Base-by-base conservation (phyloP, 2,797 vertebrate species). In the Falco rusticolus region DNA sequence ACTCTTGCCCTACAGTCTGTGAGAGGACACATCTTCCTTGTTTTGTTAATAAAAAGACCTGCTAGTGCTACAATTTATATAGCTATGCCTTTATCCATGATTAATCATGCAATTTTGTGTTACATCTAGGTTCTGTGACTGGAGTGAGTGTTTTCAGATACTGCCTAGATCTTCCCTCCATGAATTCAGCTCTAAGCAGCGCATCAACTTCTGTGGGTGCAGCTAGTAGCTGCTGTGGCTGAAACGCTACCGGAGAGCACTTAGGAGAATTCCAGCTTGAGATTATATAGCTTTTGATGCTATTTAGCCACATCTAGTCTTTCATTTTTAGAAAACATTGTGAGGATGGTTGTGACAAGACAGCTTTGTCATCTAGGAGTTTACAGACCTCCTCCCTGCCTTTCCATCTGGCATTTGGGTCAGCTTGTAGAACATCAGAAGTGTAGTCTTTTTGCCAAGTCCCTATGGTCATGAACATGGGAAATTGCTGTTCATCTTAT, bases 331-430 rank as follows among this genome's bases (percentile, higher is more conserved):
- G 84, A 90, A 92, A 86, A 69, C 50, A 59, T 31, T 72, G 28
- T 47, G 37, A 84, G 15, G 56, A 84, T 33, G 18, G 57, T 25
- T 85, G 64, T 66, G 79, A 94, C 85, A 95, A 3, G 4, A 43
- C 34, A 88, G 47, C 48, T 91, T 87, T 93, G 82, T 93, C 92
- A 74, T 68, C 26, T 61, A 65, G 83, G 74, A 95, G 50, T 72
- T 78, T 74, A 71, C 51, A 94, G 92, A 94, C 79, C 72, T 78
- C 54, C 71, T 84, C 57, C 71, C 74, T 91, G 89, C 69, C 91
- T 91, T 81, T 90, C 95, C 69, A 87, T 92, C 82, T 93, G 90
- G 89, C 71, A 79, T 83, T 54, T 53, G 41, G 18, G 63, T 29
- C 78, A 47, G 34, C 48, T 47, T 74, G 26, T 20, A 78, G 65